Percentiles rank a stretch among this genome's conserved stretches.
These are phyloP conservation scores for Sitodiplosis mosellana DNA, from an alignment of 1,140 invertebrate species.

Conservation along the genomic window DNA sequence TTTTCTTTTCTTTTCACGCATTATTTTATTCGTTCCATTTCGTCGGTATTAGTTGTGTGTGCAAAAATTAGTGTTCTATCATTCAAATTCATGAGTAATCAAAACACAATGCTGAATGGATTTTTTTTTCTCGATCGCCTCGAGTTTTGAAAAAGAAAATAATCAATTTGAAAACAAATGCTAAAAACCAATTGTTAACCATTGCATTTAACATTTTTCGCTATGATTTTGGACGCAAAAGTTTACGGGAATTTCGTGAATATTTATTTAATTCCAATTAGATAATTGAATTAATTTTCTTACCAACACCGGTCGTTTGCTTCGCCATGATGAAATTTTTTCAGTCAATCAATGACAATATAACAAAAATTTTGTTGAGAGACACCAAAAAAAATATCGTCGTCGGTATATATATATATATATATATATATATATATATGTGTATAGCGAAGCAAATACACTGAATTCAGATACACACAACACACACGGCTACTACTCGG, in stretches of 20 bases:
- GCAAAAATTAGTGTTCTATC: not conserved
- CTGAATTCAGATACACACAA: too few relatives aligned
- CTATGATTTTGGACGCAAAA: slow-evolving; percentile 5
- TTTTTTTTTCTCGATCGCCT: too few relatives aligned
- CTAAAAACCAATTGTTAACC: slow-evolving; percentile 1
- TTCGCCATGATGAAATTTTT: slow-evolving; percentile 15
- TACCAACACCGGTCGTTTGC: slow-evolving; percentile 8
- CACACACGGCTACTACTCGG: too few relatives aligned
- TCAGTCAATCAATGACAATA: slow-evolving; percentile 5
- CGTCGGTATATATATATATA: too few relatives aligned
- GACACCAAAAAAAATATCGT: slow-evolving; percentile 8
- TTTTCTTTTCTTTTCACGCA: too few relatives aligned
- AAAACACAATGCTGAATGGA: not conserved
- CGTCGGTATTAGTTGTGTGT: too few relatives aligned
- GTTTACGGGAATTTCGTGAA: not conserved
- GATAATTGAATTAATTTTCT: not conserved
- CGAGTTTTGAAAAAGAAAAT: not conserved
- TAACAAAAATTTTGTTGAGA: slow-evolving; percentile 5
- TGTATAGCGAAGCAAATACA: too few relatives aligned
- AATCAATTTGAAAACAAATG: slow-evolving; percentile 3
- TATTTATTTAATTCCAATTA: not conserved
- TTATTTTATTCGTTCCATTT: too few relatives aligned
- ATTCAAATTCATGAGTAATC: not conserved
- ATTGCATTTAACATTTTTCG: slow-evolving; percentile 9
- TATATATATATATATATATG: too few relatives aligned